phyloP scores from a whole-genome alignment of 1,140 invertebrate genomes.

The Hetaerina americana region DNA sequence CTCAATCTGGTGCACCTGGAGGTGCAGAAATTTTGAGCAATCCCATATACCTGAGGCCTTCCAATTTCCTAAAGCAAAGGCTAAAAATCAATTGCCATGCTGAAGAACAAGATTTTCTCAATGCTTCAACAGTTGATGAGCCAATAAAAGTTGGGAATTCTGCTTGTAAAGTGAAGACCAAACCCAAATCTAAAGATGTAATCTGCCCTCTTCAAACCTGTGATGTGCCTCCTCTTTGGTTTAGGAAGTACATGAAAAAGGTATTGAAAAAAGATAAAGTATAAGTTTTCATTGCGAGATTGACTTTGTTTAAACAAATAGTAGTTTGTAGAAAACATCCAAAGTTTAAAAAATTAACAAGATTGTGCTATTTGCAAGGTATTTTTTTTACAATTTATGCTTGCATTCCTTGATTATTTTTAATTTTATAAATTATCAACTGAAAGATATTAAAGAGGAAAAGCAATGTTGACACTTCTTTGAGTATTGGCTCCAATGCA shows the following conservation, averaged over 20 bases:
- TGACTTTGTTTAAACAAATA: no score
- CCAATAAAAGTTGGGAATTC: not conserved
- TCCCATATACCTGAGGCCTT: not conserved
- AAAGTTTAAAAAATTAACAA: no score
- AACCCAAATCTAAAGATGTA: not conserved
- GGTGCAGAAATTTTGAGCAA: not conserved
- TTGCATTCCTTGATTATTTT: no score
- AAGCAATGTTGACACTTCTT: no score
- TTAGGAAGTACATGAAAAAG: conserved; percentile 23
- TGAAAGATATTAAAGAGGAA: no score
- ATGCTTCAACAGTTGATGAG: not conserved
- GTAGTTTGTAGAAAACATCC: no score
- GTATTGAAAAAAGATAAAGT: conserved; percentile 13
- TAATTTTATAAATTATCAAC: no score
- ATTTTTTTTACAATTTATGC: no score
- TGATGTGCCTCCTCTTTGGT: conserved; percentile 24
- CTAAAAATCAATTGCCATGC: not conserved
- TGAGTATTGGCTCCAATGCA: no score
- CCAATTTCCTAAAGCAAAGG: not conserved
- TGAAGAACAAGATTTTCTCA: not conserved
- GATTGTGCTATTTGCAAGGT: no score
- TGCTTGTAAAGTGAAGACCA: not conserved
- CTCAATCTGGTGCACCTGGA: not conserved
- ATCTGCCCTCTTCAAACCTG: not conserved
- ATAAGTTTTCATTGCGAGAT: no score